Evolutionary conservation across 2,113 vertebrate species (phyloP).

Genomic region (Desmodus rotundus): DNA sequence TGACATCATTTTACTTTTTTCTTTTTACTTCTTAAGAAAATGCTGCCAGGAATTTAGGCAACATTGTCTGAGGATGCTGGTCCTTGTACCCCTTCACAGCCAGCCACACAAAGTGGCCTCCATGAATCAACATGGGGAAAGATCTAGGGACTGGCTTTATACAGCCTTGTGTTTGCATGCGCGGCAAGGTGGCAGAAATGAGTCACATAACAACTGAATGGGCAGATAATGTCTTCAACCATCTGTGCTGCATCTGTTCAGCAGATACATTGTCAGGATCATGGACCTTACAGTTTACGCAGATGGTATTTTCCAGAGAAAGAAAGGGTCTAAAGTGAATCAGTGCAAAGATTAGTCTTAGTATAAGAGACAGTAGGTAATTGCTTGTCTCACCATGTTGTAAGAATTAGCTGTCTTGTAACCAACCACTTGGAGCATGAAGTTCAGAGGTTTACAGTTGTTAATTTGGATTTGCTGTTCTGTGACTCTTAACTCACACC

Average conservation of each 20-base stretch:
- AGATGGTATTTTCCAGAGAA: conserved; percentile 69
- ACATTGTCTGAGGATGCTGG: background rate
- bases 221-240: conserved; percentile 63
- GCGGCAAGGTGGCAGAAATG: conserved; percentile 68
- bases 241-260: conserved; percentile 79
- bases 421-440: background rate
- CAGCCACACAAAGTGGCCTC: conserved; percentile 43
- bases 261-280: conserved; percentile 68
- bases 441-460: background rate
- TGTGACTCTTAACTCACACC: conserved; percentile 10
- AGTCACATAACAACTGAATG: conserved; percentile 63
- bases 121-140: conserved; percentile 27
- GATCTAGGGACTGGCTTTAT: conserved; percentile 45
- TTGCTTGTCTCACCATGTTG: background rate
- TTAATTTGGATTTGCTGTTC: conserved; percentile 44
- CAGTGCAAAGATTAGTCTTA: conserved; percentile 71
- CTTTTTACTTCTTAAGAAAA: background rate
- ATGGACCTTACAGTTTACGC: conserved; percentile 68
- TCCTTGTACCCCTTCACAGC: background rate
- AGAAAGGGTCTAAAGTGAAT: conserved; percentile 68
- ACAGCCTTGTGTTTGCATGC: conserved; percentile 42
- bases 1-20: background rate
- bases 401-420: conserved; percentile 33
- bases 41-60: background rate
- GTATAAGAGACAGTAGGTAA: conserved; percentile 73